Conservation (phyloP, 2,113 vertebrate species). For the Origma solitaria region DNA sequence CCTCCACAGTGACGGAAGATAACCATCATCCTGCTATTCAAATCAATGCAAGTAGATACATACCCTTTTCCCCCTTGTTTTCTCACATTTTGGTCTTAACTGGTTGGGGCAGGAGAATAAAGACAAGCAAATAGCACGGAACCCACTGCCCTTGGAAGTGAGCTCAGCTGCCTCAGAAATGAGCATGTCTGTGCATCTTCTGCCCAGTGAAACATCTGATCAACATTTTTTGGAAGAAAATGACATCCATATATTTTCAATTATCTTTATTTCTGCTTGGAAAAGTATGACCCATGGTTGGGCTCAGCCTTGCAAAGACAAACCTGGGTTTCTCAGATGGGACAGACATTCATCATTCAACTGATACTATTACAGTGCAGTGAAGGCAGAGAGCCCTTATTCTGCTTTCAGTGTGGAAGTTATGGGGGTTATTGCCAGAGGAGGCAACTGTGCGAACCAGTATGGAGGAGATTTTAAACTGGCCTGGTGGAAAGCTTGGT, state of each 20-base stretch:
- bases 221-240: neutral
- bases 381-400: neutral
- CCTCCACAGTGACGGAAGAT: slow-evolving; percentile 46
- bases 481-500: neutral
- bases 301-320: neutral
- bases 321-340: neutral
- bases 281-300: neutral
- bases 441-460: neutral
- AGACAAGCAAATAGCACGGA: neutral
- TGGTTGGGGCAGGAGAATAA: neutral
- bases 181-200: neutral
- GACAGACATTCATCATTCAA: neutral
- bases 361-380: neutral
- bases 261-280: neutral
- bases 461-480: neutral
- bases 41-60: slow-evolving; percentile 45
- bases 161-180: neutral
- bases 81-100: slow-evolving; percentile 13
- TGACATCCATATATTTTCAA: neutral
- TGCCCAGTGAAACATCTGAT: neutral
- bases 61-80: slow-evolving; percentile 3
- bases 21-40: slow-evolving; percentile 50
- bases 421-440: neutral
- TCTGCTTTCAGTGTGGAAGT: neutral
- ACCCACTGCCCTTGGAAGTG: neutral